phyloP scores from a whole-genome alignment of 2,888 invertebrate genomes.

The Drosophila austrosaltans region DNA sequence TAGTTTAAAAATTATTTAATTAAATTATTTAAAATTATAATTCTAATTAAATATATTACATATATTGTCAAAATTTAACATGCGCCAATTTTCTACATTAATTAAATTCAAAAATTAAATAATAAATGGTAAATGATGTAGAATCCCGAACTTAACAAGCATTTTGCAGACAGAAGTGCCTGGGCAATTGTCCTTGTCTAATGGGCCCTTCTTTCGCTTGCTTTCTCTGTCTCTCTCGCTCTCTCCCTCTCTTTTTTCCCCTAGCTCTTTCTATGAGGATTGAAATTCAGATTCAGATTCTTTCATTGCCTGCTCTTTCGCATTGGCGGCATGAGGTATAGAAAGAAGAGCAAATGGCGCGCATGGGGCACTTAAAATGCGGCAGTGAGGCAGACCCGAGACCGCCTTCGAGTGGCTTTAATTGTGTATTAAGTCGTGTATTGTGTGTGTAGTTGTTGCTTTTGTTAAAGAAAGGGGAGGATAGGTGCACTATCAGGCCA shows the following conservation, averaged over 20 bases:
- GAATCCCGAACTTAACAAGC: background rate
- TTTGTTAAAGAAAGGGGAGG: constrained; percentile 13
- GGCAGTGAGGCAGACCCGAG: constrained; percentile 9
- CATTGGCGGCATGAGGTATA: constrained; percentile 38
- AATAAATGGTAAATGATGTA: background rate
- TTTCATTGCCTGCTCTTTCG: constrained; percentile 34
- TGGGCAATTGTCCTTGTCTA: constrained; percentile 65
- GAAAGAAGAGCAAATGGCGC: constrained; percentile 50
- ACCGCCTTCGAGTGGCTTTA: constrained; percentile 78
- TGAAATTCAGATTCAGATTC: constrained; percentile 25
- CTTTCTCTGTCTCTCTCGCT: constrained; percentile 44
- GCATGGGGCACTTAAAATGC: constrained; percentile 71
- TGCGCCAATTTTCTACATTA: constrained; percentile 30
- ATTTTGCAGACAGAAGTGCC: constrained; percentile 25
- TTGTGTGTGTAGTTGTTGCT: constrained; percentile 60
- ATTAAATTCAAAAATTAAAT: constrained; percentile 15
- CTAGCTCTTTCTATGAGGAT: background rate
- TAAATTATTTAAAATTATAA: too few relatives aligned
- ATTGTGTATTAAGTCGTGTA: constrained; percentile 83
- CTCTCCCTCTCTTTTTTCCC: constrained; percentile 21
- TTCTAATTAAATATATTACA: background rate
- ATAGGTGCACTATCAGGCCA: constrained; percentile 32
- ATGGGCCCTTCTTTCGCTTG: constrained; percentile 41
- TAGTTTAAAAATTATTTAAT: too few relatives aligned
- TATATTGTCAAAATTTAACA: constrained; percentile 25